Evolutionary conservation across 2,888 invertebrate genomes (phyloP), one percentile per base, ranked within the genome.

Genomic region (Sinhomidia bicolor): DNA sequence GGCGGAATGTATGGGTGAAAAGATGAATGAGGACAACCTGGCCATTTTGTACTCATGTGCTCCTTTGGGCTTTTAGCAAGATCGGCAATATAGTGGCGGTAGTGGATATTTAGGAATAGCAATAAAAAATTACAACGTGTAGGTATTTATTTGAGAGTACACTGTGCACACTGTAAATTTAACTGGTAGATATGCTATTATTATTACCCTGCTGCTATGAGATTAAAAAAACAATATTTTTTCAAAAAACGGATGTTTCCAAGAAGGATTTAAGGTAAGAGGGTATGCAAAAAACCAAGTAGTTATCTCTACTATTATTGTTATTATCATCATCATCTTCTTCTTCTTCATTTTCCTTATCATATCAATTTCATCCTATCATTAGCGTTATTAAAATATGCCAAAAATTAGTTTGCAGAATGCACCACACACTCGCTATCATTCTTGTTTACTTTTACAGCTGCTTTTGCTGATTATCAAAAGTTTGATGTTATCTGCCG

Each of bases 11-110:
- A 76, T 78, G 81, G 74, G 71, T 68, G 60, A 82, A 88, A 82
- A 76, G 88, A 83, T 78, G 88, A 83, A 83, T 78, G 83, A 79
- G 79, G 83, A 85, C 81, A 85, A 85, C 62, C 62, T 84, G 62
- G 84, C 76, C 87, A 85, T 85, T 85, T 85, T n/a, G 78, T 85
- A 85, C 47, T 85, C 71, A 17, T 44, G 44, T 41, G 29, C 20
- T 85, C 51, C 79, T 85, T 41, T 20, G 47, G 85, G 76, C 60
- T 68, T 83, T 71, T 47, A 44, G 23, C 71, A 71, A 17, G 20
- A 71, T 32, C 71, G 10, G 36, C n/a, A 14, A 17, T 17, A 57
- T n/a, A 17, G 54, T 20, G 20, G 9, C n/a, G 17, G 14, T 17
- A 2, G 12, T 23, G 26, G 7, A 14, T 62, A 29, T 9, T n/a